Evolutionary conservation across 1,140 invertebrate genomes (phyloP).

Genomic region (Akabosia matsudoensis): DNA sequence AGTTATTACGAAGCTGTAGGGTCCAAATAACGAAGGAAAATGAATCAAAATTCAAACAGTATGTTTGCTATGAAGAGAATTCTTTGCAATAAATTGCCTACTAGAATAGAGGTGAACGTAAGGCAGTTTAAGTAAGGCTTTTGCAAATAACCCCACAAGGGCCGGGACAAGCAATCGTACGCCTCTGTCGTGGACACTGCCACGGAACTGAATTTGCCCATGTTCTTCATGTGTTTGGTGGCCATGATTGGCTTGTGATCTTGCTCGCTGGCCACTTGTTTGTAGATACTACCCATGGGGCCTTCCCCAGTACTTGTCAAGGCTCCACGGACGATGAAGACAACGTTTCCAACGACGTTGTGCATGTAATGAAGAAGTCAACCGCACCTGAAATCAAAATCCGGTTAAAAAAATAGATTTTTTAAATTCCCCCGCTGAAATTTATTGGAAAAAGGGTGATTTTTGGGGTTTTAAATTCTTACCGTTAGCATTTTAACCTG

Average conservation of each 20-base stretch:
- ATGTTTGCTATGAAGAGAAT: too few relatives aligned
- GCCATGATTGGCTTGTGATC: constrained; percentile 89
- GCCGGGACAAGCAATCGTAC: too few relatives aligned
- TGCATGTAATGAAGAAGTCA: constrained; percentile 94
- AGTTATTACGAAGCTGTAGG: background rate
- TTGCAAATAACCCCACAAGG: too few relatives aligned
- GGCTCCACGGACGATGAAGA: constrained; percentile 79
- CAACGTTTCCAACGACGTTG: constrained; percentile 68
- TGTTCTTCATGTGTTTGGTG: constrained; percentile 97
- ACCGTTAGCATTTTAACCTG: constrained; percentile 84
- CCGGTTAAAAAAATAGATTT: too few relatives aligned
- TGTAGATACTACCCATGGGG: constrained; percentile 73
- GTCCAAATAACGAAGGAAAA: too few relatives aligned
- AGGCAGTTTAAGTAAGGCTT: too few relatives aligned
- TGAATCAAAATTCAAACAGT: too few relatives aligned
- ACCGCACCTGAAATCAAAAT: constrained; percentile 66
- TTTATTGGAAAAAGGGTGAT: too few relatives aligned
- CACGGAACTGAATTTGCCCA: constrained; percentile 99
- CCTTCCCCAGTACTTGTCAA: constrained; percentile 72
- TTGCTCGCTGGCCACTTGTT: constrained; percentile 67
- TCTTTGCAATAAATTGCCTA: too few relatives aligned
- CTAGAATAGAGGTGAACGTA: too few relatives aligned
- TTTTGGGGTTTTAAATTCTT: constrained; percentile 38
- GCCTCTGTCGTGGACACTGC: constrained; percentile 96
- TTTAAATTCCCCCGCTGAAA: background rate